These are phyloP conservation scores for Myanophis thanlyinensis DNA, from an alignment of 2,113 vertebrate genomes.

Conservation along the genomic window DNA sequence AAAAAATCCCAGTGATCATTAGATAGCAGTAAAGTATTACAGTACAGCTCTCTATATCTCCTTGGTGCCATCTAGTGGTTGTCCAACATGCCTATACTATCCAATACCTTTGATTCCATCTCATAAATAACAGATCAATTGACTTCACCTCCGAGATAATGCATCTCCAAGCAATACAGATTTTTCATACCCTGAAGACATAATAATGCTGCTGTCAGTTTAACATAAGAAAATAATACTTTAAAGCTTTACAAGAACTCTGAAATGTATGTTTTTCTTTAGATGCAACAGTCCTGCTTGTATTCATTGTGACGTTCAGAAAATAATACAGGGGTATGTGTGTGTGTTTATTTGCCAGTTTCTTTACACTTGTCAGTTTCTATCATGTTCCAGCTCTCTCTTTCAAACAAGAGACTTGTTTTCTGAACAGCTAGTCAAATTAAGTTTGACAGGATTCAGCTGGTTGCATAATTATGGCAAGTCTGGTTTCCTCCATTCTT, in stretches of 20 bases:
- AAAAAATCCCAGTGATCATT: neutral
- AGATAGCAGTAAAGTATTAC: neutral
- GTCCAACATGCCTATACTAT: neutral
- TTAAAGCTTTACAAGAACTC: neutral
- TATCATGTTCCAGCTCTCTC: neutral
- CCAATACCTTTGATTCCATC: neutral
- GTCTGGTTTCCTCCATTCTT: neutral
- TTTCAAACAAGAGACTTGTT: neutral
- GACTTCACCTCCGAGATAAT: neutral
- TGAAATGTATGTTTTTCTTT: neutral
- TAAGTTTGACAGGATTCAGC: neutral
- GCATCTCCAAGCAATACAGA: neutral
- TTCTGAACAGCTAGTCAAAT: neutral
- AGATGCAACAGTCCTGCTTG: neutral
- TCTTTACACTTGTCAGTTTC: neutral
- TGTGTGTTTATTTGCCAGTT: neutral
- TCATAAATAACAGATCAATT: neutral
- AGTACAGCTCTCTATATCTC: neutral
- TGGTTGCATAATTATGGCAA: neutral
- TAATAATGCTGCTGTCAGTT: neutral
- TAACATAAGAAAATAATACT: neutral
- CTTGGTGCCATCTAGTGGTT: neutral
- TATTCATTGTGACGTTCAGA: neutral
- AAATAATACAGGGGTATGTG: neutral
- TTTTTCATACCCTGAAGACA: neutral